These are phyloP conservation scores for Drosophila funebris DNA, from an alignment of 1,140 invertebrate species.

Conservation along the genomic window DNA sequence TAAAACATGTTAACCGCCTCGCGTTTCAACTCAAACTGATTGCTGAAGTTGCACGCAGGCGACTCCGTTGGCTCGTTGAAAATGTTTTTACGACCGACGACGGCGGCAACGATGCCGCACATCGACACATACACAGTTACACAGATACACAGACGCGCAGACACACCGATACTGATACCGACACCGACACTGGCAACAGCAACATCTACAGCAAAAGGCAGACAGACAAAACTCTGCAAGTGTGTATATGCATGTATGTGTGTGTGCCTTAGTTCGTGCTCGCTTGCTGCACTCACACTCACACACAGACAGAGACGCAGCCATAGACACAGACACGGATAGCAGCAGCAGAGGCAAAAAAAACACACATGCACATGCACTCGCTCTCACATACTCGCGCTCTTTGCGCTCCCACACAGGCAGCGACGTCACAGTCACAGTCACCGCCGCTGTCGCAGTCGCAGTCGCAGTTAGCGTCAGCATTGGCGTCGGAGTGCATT, in stretches of 20 bases:
- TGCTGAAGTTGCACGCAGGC: conserved; percentile 68
- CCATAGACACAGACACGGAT: conserved; percentile 22
- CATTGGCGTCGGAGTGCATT: conserved; percentile 30
- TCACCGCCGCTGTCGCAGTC: conserved; percentile 5
- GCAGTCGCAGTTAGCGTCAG: conserved; percentile 14
- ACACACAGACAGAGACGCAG: conserved; percentile 32
- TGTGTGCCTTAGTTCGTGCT: conserved; percentile 43
- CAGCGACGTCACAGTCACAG: conserved; percentile 13
- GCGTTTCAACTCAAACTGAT: conserved; percentile 81
- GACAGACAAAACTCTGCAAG: conserved; percentile 64
- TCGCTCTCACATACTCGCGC: conserved; percentile 26
- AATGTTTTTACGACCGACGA: conserved; percentile 73
- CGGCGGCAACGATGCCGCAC: conserved; percentile 47
- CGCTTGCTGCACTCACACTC: conserved; percentile 54
- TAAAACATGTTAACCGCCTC: conserved; percentile 83
- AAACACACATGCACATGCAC: conserved; percentile 17
- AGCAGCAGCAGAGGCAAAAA: background rate
- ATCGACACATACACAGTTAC: no score
- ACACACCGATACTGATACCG: conserved; percentile 4
- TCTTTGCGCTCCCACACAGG: conserved; percentile 27
- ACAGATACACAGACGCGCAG: background rate
- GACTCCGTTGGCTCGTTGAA: conserved; percentile 83
- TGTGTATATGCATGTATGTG: background rate
- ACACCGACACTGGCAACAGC: conserved; percentile 9
- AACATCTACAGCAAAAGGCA: conserved; percentile 29